phyloP scores from a whole-genome alignment of 92 coral and sea anemone species.

The Porites divaricata region DNA sequence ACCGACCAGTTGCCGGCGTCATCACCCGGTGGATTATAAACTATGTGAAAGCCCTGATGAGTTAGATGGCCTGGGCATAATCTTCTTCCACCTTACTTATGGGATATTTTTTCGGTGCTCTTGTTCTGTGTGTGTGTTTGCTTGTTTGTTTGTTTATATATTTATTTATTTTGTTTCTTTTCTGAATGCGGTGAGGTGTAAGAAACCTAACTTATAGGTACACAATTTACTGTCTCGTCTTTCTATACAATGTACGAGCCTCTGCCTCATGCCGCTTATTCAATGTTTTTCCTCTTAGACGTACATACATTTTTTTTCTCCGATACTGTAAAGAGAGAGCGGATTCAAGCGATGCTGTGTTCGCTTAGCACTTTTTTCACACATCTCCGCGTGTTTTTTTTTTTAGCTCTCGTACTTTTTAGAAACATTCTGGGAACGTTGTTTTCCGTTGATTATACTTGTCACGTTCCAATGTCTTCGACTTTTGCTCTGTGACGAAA shows the following conservation, averaged over 20 bases:
- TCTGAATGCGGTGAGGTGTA: constrained; percentile 49
- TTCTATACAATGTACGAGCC: constrained; percentile 6
- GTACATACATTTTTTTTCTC: constrained; percentile 48
- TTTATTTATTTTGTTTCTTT: constrained; percentile 40
- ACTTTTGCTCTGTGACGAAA: too few species aligned
- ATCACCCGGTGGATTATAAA: constrained; percentile 52
- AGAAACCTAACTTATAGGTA: constrained; percentile 38
- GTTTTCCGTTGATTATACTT: constrained; percentile 19
- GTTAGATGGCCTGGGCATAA: constrained; percentile 31
- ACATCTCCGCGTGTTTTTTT: constrained; percentile 35
- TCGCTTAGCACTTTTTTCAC: constrained; percentile 28
- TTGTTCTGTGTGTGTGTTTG: too few species aligned
- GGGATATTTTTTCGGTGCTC: constrained; percentile 20
- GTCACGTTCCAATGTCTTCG: background rate
- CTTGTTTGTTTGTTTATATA: constrained; percentile 34
- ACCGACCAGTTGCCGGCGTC: constrained; percentile 70
- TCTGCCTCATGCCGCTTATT: constrained; percentile 47
- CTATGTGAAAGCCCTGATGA: constrained; percentile 53
- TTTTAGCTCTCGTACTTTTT: constrained; percentile 14
- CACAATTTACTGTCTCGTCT: constrained; percentile 31
- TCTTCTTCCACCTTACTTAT: constrained; percentile 51
- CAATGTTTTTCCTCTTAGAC: constrained; percentile 33
- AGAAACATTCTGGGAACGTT: constrained; percentile 6
- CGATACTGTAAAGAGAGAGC: constrained; percentile 44
- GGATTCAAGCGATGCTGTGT: constrained; percentile 43